Base-by-base conservation (phyloP, 2,113 vertebrate species). In the Ammospiza nelsoni region DNA sequence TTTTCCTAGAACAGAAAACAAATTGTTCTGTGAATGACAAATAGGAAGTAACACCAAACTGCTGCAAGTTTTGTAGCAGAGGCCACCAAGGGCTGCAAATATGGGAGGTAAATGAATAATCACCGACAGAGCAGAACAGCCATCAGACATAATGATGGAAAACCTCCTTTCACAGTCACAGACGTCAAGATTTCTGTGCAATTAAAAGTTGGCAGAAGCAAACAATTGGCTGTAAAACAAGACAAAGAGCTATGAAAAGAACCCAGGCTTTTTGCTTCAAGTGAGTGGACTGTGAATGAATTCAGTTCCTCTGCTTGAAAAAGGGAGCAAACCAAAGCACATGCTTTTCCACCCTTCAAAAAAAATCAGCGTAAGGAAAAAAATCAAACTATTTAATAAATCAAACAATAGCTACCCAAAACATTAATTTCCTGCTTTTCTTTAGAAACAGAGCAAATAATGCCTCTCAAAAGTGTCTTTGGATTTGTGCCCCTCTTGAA, bases 91-190 rank as follows among this genome's bases (percentile, higher is more conserved):
- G 93, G 65, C 81, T 0, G 0, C 51, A 86, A 82, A 74, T 91
- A 91, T 87, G 65, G 67, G 84, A 94, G 54, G 88, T 92, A 92
- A 92, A 79, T 91, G 92, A 97, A 91, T 96, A 95, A 96, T 97
- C 89, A 82, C 86, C 85, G 80, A 11, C 72, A 69, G 87, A 91
- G 72, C 72, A 95, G 94, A 95, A 71, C 84, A 91, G 41, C 88
- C 81, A 93, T 97, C 96, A 96, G 86, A 89, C 72, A 82, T 74
- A 92, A 91, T 97, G 95, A 96, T 65, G 93, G 96, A 97, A 97
- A 92, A 84, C 75, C 48, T 89, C 89, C 78, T 69, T 96, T 95
- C 81, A 81, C 80, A 58, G n/a, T 94, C 37, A 11, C 33, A 90
- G 92, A 39, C 62, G 9, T 79, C 66, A 84, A 46, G 81, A 37